Evolutionary conservation across 2,797 vertebrate genomes (phyloP), one percentile per base, ranked within the genome.

Genomic region (Rhinophrynus dorsalis): DNA sequence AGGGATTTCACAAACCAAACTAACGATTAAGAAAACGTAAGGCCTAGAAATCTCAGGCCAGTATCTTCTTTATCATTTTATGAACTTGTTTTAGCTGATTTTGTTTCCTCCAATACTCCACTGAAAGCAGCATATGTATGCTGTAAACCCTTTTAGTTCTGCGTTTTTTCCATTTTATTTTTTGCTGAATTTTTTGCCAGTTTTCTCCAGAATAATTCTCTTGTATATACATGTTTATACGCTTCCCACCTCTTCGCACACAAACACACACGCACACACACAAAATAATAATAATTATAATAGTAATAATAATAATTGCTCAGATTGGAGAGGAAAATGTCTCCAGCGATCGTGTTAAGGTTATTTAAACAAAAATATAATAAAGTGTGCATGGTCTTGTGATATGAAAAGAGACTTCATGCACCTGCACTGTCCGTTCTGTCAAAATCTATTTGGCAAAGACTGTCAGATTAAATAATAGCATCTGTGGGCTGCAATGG

Each of bases 191-290:
- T 68, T 77, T 87, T 86, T 85, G 81, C 84, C 84, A 76, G 70
- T 76, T 82, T 76, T 76, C 76, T 86, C 84, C 84, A 85, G 80
- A 81, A 81, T 78, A 78, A 76, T 74, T 42, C 38, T 60, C 20
- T 66, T 73, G 50, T 52, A 60, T 65, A 51, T 65, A 67, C 44
- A 73, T 12, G 10, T 32, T 50, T 66, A 59, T 50, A 23, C 20
- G 8, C 21, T 59, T 44, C 10, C 24, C 9, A 35, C 52, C 52
- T 58, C 26, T 57, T 57, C 26, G 47, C 48, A 62, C 48, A 3
- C 48, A 32, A 29, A 62, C 45, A 32, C 9, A 40, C 12, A 45
- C 2, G 4, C 37, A 61, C 45, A 61, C 44, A 33, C n/a, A n/a
- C n/a, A n/a, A n/a, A n/a, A n/a, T 9, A 6, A 13, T 7, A 18